Evolutionary conservation across 2,888 invertebrate genomes (phyloP).

Genomic region (Cloeon dipterum): DNA sequence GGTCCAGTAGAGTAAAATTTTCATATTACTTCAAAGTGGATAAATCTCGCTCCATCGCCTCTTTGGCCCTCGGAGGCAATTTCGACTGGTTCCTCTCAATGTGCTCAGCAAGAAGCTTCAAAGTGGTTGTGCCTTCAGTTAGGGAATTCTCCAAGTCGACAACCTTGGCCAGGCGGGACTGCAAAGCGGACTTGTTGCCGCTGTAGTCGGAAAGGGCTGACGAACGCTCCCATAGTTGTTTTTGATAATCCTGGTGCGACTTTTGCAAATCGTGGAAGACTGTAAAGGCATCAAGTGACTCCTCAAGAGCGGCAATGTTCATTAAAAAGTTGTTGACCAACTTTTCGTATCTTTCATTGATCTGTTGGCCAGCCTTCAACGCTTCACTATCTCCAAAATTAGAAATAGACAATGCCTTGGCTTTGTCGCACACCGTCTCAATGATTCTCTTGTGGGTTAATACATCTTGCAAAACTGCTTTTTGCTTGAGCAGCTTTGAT

Average conservation of each 20-base stretch:
- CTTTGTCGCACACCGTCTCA: conserved; percentile 76
- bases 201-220: conserved; percentile 62
- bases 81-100: conserved; percentile 42
- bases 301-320: conserved; percentile 48
- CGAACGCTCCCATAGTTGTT: conserved; percentile 71
- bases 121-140: conserved; percentile 51
- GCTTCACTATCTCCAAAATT: conserved; percentile 30
- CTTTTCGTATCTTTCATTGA: conserved; percentile 52
- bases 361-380: conserved; percentile 40
- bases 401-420: conserved; percentile 33
- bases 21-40: conserved; percentile 34
- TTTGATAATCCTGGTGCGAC: conserved; percentile 71
- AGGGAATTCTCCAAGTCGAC: conserved; percentile 56
- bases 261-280: conserved; percentile 71
- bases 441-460: conserved; percentile 72
- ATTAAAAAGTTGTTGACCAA: conserved; percentile 39
- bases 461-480: conserved; percentile 69
- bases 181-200: conserved; percentile 68
- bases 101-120: conserved; percentile 49
- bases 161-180: conserved; percentile 55
- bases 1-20: neutral
- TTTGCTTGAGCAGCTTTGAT: conserved; percentile 62
- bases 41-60: conserved; percentile 61
- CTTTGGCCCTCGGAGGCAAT: conserved; percentile 61
- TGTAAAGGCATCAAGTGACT: conserved; percentile 55